Base-by-base conservation (phyloP, 1,140 invertebrate genomes). In the Zaprionus ornatus region DNA sequence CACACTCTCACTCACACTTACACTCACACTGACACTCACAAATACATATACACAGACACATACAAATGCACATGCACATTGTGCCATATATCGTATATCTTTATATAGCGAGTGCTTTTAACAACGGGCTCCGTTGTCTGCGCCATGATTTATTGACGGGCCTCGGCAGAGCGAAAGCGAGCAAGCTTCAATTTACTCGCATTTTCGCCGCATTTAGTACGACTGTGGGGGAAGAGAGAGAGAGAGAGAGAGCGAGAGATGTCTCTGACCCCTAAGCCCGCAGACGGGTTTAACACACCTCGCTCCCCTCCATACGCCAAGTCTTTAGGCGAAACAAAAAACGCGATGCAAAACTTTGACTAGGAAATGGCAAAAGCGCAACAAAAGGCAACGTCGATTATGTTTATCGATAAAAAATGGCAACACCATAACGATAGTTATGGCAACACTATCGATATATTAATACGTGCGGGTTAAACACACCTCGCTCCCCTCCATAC, bases 71-170 rank as follows among this genome's bases (percentile, higher is more conserved):
- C 29, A 57, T 48, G 25, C 35, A 63, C 40, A 52, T 64, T 45
- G 40, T 19, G n/a, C 40, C 50, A 66, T 57, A 73, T 6, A 66
- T 27, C 19, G 42, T 37, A 50, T 25, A 35, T 63, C 63, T 23
- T 29, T 52, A 55, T 40, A 68, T 57, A 37, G 48, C 48, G 69
- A 82, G 81, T 90, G 86, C 86, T 90, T 90, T 90, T 88, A 90
- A 90, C 79, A 73, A 78, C 75, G 75, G 60, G 50, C 55, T 56
- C 71, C 66, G 84, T 80, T 88, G 84, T 88, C 84, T 88, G 80
- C 68, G 64, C 77, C 84, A 88, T 88, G 84, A 88, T 88, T 88
- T 88, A 88, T 88, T 88, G 85, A 90, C 82, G 80, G 74, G 67
- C 68, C 67, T 37, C 66, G 40, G 59, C 56, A 52, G 7, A 45